Conservation (phyloP, 2,888 invertebrate species). For the Enoplolaimus lenunculus region DNA sequence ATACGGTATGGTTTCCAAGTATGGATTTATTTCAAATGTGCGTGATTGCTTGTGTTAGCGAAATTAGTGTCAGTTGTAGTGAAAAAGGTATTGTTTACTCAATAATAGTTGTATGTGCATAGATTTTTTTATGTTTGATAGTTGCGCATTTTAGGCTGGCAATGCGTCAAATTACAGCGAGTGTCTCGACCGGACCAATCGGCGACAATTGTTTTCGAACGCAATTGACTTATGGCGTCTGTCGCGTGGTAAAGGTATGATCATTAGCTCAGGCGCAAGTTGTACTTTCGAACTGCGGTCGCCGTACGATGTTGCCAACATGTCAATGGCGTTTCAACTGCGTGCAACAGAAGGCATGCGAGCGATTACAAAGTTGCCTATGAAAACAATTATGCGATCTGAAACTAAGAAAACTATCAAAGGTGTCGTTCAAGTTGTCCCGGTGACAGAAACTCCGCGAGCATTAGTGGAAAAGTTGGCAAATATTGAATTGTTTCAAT, state of each 20-base stretch:
- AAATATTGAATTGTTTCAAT: background rate
- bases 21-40: no score
- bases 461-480: background rate
- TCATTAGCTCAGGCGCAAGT: conserved; percentile 32
- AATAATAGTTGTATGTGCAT: no score
- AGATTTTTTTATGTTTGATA: no score
- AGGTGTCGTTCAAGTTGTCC: background rate
- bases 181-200: background rate
- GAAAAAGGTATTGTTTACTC: no score
- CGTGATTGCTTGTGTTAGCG: no score
- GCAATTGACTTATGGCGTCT: conserved; percentile 29
- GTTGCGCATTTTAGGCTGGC: no score
- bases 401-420: background rate
- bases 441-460: background rate
- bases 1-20: no score
- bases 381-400: background rate
- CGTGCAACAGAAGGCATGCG: conserved; percentile 12
- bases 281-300: conserved; percentile 33
- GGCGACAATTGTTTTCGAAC: conserved; percentile 27
- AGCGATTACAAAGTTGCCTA: background rate
- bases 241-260: conserved; percentile 28
- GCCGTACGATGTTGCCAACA: conserved; percentile 37
- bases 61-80: no score
- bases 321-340: conserved; percentile 32
- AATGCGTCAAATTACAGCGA: no score